These are phyloP conservation scores for Pomatostomus ruficeps DNA, from an alignment of 2,113 vertebrate species.

Conservation along the genomic window DNA sequence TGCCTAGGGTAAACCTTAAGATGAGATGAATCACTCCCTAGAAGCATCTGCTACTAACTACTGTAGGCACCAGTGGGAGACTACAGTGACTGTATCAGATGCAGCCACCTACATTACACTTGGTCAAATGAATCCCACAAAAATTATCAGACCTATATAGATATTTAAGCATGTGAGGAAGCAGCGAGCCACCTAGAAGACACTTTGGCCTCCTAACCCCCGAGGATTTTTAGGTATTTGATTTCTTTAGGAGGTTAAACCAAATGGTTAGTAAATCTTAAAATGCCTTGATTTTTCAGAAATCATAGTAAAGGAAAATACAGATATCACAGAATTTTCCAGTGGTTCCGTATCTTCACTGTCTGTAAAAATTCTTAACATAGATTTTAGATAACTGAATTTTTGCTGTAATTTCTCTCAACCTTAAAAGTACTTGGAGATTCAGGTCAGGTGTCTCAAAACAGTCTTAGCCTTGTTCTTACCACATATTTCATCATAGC, in stretches of 20 bases:
- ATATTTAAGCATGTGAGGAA: background rate
- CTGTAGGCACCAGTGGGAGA: background rate
- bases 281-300: background rate
- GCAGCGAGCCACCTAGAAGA: background rate
- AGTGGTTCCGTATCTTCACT: background rate
- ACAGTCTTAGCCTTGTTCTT: background rate
- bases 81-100: background rate
- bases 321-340: background rate
- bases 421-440: background rate
- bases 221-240: background rate
- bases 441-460: background rate
- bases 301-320: background rate
- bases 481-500: background rate
- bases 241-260: background rate
- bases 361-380: background rate
- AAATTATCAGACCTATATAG: background rate
- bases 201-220: background rate
- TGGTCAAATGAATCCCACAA: background rate
- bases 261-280: background rate
- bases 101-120: slow-evolving; percentile 16
- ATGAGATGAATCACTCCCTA: slow-evolving; percentile 24
- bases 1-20: background rate
- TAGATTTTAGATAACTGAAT: background rate
- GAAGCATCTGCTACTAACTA: slow-evolving; percentile 9
- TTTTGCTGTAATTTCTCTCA: background rate